Base-by-base conservation (phyloP, 2,797 vertebrate genomes). In the Helicolenus hilgendorfi region DNA sequence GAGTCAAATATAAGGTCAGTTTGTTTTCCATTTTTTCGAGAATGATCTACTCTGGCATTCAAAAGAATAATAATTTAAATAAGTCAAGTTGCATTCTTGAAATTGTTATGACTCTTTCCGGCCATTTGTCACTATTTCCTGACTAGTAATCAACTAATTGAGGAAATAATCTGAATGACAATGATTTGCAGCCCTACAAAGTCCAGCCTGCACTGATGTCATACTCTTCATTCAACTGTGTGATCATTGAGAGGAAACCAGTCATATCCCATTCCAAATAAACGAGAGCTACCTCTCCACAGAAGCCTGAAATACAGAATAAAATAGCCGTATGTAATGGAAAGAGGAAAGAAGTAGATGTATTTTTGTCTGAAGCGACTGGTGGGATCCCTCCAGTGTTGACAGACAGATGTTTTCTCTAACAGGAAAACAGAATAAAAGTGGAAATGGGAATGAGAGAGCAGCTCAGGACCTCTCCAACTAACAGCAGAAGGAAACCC, bases 401-500 rank as follows among this genome's bases (percentile, higher is more conserved):
- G 58, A 89, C 29, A 35, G 78, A 88, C 60, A 36, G 72, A 81
- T 70, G 72, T 70, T 85, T 79, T 70, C 70, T 53, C 56, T 41
- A 55, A 73, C 60, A 79, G 64, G 15, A 83, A 89, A 74, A 65
- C n/a, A 79, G 38, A 81, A 85, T 53, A 72, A 74, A 85, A 81
- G 70, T 72, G 18, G 68, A 56, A 45, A 53, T 36, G 15, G 7
- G 41, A 71, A 36, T 20, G 41, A 36, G 27, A 53, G 4, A 29
- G 49, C 20, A 71, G 24, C 55, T 27, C 10, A 15, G 31, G 38
- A 31, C 41, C 18, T 77, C 53, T 62, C 59, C 72, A 72, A 53
- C 68, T n/a, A 80, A 83, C 62, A 88, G 92, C 89, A 92, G 94
- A 91, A 94, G 92, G 78, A 67, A 53, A 5, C 8, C 49, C 53